These are phyloP conservation scores for western clawed frog (Xenopus tropicalis) DNA, from an alignment of 2,113 vertebrate species.

Conservation along the genomic window UCB_Xtro_10.0 CM004445.2:130807501-130808000, in stretches of 20 bases:
- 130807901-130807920: conserved; percentile 12
- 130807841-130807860: conserved; percentile 58
- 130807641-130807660: conserved; percentile 3
- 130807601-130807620: neutral
- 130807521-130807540: conserved; percentile 54
- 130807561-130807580: too few species aligned
- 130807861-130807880: conserved; percentile 46
- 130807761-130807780: neutral
- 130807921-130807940: neutral
- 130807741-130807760: too few species aligned
- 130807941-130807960: too few species aligned
- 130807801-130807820: neutral
- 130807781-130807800: conserved; percentile 1
- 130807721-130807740: conserved; percentile 54
- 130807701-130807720: too few species aligned
- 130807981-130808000: too few species aligned
- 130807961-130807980: too few species aligned
- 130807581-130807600: too few species aligned
- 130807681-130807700: neutral
- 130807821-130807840: conserved; percentile 55
- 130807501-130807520: conserved; percentile 82
- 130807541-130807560: conserved; percentile 27
- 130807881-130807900: conserved; percentile 22
- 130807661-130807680: neutral
- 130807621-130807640: neutral